Evolutionary conservation across 2,797 vertebrate species (phyloP).

Genomic region (Tangara arthus): DNA sequence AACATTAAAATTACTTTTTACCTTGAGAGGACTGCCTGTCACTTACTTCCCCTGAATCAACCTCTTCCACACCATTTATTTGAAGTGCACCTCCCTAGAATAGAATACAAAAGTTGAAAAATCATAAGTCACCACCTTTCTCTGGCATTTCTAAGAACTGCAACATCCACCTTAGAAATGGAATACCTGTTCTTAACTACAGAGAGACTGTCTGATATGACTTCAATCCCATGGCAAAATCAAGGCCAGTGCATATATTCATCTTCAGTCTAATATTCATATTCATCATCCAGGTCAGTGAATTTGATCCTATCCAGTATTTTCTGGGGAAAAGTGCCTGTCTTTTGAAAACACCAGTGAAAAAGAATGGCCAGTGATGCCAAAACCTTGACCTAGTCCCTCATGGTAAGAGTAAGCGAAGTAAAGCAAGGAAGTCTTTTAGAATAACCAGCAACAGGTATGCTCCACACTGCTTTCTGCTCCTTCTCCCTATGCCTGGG

Average conservation of each 20-base stretch:
- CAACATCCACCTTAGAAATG: background rate
- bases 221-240: background rate
- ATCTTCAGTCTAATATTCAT: background rate
- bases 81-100: constrained; percentile 50
- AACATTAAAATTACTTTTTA: constrained; percentile 35
- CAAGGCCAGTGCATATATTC: background rate
- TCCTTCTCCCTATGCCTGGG: background rate
- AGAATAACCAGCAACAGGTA: background rate
- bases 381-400: background rate
- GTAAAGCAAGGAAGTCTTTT: background rate
- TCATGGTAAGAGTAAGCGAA: fast-evolving
- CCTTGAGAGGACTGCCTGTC: constrained; percentile 43
- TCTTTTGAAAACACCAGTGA: background rate
- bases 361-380: background rate
- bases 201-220: background rate
- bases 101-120: background rate
- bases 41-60: background rate
- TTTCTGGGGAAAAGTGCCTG: background rate
- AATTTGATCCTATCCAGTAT: background rate
- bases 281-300: background rate
- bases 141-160: background rate
- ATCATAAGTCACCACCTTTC: background rate
- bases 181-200: background rate
- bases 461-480: background rate
- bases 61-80: background rate